Evolutionary conservation across 2,797 vertebrate species (phyloP), one percentile per base, ranked within the genome.

Genomic region (Spinibarbus caldwelli): DNA sequence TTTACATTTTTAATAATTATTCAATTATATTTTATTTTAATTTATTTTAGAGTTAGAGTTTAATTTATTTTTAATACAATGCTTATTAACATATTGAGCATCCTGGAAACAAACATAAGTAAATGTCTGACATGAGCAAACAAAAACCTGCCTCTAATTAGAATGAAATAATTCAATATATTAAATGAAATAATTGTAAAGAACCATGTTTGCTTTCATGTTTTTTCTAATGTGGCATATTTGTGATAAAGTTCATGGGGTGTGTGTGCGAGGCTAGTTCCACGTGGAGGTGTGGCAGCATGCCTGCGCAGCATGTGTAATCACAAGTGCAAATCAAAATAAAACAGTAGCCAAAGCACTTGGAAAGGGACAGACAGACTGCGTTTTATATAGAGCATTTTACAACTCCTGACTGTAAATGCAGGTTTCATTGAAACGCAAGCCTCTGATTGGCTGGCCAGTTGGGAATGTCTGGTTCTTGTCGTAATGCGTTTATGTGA

Each of bases 321-420:
- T 84, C 76, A 82, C 78, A 73, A 84, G 68, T 36, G 11, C 70
- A 31, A 79, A 73, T 85, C 78, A 71, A 82, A 45, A 19, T 78
- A 72, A n/a, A 72, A 86, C 19, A 67, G 79, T 47, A 64, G 54
- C 45, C 70, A 41, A 43, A 67, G 83, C 70, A 52, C 54, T 83
- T 86, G 49, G 78, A 88, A 67, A 75, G 38, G 29, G 57, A 82
- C 88, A 41, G 26, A 59, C 66, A 47, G 80, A 83, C 49, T 83
- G 66, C 49, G 70, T 82, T 82, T 89, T 9, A 85, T 67, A 76
- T 75, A 36, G 59, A 85, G 73, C n/a, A 31, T 87, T 92, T 88
- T 80, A 86, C 12, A 7, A 41, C 31, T 29, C 36, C 41, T 57
- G 62, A 66, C 84, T 87, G 80, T 85, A 89, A 86, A 86, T 83